These are phyloP conservation scores for Orycteropus afer DNA, from an alignment of 2,113 vertebrate species.

Conservation along the genomic window DNA sequence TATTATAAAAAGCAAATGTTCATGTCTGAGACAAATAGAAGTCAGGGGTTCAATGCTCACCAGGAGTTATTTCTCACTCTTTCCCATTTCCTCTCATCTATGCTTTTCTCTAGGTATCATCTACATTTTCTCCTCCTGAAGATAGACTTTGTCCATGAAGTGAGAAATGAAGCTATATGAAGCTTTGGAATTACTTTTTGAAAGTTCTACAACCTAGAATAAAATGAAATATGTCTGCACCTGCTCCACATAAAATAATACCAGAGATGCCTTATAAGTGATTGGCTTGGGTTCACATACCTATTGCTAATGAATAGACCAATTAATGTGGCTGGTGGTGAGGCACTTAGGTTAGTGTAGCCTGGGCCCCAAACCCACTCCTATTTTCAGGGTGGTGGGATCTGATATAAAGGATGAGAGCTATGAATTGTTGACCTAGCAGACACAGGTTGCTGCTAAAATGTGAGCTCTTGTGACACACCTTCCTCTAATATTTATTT, in stretches of 20 bases:
- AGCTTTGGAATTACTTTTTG: not conserved
- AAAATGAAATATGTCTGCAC: not conserved
- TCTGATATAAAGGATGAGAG: not conserved
- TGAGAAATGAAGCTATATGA: not conserved
- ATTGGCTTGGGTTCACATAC: not conserved
- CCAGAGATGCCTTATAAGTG: not conserved
- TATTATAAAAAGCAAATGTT: not conserved
- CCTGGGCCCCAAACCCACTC: not conserved
- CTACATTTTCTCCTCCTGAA: not conserved
- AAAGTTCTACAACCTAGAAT: not conserved
- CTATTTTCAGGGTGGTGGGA: not conserved
- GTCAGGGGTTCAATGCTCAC: not conserved
- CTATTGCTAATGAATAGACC: not conserved
- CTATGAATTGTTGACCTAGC: not conserved
- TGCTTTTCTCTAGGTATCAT: not conserved
- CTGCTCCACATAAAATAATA: not conserved
- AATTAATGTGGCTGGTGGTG: too few relatives aligned
- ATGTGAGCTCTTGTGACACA: not conserved
- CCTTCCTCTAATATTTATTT: not conserved
- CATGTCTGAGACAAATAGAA: not conserved
- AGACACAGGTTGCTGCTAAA: not conserved
- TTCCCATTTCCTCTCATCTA: not conserved
- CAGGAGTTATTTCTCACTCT: not conserved
- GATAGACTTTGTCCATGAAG: not conserved
- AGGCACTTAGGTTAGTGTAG: not conserved